Evolutionary conservation across 2,888 invertebrate species (phyloP).

Genomic region (Embidobia sp.): DNA sequence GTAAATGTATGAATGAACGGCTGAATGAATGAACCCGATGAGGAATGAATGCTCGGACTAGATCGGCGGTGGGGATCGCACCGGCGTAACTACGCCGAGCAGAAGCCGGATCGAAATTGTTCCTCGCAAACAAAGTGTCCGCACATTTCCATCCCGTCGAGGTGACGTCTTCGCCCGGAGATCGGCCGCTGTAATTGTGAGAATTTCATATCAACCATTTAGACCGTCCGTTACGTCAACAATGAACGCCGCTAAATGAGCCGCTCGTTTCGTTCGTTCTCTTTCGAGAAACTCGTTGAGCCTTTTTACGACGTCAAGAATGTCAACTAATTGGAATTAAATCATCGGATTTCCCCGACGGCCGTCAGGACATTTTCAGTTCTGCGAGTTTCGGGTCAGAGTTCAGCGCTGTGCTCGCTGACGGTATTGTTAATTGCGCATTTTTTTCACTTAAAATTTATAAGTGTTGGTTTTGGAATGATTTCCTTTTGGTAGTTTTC

Average conservation of each 20-base stretch:
- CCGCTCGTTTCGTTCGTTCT: constrained; percentile 20
- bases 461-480: no score
- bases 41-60: constrained; percentile 56
- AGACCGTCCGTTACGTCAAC: constrained; percentile 38
- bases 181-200: constrained; percentile 25
- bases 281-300: constrained; percentile 21
- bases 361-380: no score
- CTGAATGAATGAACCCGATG: constrained; percentile 62
- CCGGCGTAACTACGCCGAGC: constrained; percentile 22
- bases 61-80: constrained; percentile 51
- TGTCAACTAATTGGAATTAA: constrained; percentile 30
- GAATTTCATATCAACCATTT: constrained; percentile 35
- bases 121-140: constrained; percentile 23
- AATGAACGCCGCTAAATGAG: constrained; percentile 30
- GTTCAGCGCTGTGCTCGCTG: no score
- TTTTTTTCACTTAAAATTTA: no score
- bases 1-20: constrained; percentile 68
- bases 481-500: no score
- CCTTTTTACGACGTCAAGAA: constrained; percentile 4
- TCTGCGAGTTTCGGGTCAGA: no score
- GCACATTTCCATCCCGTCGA: constrained; percentile 13
- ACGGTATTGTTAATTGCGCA: no score
- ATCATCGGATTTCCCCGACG: constrained; percentile 20
- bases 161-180: constrained; percentile 21
- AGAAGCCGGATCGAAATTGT: constrained; percentile 35